Conservation (phyloP, 2,888 invertebrate species). For the Meteorus cinctellus region DNA sequence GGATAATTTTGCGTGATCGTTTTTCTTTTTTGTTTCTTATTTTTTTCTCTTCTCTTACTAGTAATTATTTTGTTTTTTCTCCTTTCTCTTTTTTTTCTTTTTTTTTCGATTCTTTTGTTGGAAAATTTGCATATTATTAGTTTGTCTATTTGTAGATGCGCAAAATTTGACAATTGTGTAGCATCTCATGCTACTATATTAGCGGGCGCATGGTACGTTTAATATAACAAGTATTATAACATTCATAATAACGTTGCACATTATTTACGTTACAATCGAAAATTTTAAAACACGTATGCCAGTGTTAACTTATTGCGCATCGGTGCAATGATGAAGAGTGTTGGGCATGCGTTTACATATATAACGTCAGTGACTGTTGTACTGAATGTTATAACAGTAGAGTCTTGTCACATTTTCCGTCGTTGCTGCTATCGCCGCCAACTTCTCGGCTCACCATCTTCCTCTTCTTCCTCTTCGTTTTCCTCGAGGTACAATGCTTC, state of each 20-base stretch:
- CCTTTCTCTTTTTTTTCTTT: conserved; percentile 35
- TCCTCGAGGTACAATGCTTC: conserved; percentile 84
- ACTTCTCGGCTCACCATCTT: conserved; percentile 87
- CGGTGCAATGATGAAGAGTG: conserved; percentile 58
- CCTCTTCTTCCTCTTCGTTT: conserved; percentile 91
- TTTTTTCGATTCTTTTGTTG: conserved; percentile 49
- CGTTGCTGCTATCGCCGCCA: conserved; percentile 87
- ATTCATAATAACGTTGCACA: conserved; percentile 66
- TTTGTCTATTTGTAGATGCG: conserved; percentile 52
- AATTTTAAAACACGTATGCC: conserved; percentile 58
- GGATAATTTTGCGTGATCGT: conserved; percentile 68
- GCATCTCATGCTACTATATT: conserved; percentile 36
- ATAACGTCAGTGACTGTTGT: conserved; percentile 57
- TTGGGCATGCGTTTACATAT: conserved; percentile 55
- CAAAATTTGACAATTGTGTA: conserved; percentile 48
- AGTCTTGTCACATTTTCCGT: conserved; percentile 55
- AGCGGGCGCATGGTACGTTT: conserved; percentile 50
- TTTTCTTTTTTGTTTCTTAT: conserved; percentile 46
- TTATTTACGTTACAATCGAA: conserved; percentile 56
- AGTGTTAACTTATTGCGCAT: conserved; percentile 56
- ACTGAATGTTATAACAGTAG: conserved; percentile 54
- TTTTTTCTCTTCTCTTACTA: conserved; percentile 39
- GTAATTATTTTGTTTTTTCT: conserved; percentile 48
- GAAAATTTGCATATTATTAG: conserved; percentile 60
- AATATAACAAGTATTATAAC: conserved; percentile 69